phyloP scores from a whole-genome alignment of 2,113 vertebrate species.

The Indri indri region DNA sequence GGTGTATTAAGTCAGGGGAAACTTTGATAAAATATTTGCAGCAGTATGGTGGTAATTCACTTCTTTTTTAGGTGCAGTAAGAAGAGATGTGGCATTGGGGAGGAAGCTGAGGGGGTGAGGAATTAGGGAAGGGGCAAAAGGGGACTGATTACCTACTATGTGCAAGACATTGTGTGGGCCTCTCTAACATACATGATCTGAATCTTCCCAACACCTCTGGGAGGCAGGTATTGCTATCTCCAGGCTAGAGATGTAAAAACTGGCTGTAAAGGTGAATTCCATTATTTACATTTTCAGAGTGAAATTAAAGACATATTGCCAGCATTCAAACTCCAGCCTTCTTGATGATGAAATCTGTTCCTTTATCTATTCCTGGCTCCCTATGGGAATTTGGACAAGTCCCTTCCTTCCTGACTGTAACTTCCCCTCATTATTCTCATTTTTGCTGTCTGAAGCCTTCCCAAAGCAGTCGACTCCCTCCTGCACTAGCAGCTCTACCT shows the following conservation, averaged over 20 bases:
- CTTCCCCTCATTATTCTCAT: background rate
- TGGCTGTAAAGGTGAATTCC: background rate
- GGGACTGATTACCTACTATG: background rate
- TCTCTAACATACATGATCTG: background rate
- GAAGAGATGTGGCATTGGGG: background rate
- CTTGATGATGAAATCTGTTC: background rate
- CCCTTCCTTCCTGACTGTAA: background rate
- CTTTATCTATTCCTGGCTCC: background rate
- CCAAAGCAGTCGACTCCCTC: background rate
- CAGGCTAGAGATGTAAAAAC: background rate
- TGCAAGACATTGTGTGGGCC: background rate
- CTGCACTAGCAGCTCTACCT: background rate
- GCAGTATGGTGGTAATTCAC: background rate
- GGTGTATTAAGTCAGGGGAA: conserved; percentile 63
- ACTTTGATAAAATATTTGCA: conserved; percentile 46
- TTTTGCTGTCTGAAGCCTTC: background rate
- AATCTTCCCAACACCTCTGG: background rate
- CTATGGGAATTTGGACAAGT: background rate
- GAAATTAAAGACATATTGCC: background rate
- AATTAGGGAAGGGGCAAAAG: background rate
- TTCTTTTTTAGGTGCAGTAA: background rate
- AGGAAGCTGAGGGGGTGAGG: background rate
- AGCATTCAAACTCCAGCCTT: background rate
- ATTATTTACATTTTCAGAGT: background rate
- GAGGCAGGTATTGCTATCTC: background rate